phyloP scores from a whole-genome alignment of 1,140 invertebrate genomes.

The Drosophila bipectinata region DNA sequence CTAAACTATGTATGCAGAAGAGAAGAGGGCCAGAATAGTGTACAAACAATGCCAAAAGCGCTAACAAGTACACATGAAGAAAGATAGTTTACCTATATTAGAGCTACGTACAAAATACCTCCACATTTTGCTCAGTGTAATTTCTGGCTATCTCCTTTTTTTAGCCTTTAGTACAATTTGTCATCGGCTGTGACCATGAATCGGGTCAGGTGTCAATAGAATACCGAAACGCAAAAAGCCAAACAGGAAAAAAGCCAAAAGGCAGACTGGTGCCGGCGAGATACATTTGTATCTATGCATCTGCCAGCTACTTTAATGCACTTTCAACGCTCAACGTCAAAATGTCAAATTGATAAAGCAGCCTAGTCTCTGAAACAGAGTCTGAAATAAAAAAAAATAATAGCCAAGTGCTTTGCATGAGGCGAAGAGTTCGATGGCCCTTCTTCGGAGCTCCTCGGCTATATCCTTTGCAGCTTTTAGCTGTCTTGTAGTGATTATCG shows the following conservation, averaged over 20 bases:
- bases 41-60: constrained; percentile 60
- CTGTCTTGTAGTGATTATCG: constrained; percentile 52
- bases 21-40: constrained; percentile 27
- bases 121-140: no score
- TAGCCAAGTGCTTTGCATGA: constrained; percentile 66
- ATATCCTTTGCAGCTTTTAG: constrained; percentile 16
- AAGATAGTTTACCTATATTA: neutral
- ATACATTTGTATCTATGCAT: constrained; percentile 51
- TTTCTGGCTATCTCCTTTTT: neutral
- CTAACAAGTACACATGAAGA: constrained; percentile 52
- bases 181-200: constrained; percentile 67
- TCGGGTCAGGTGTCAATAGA: constrained; percentile 71
- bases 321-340: constrained; percentile 78
- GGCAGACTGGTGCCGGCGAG: constrained; percentile 1
- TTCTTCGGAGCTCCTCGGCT: constrained; percentile 20
- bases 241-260: constrained; percentile 16
- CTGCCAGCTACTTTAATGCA: constrained; percentile 77
- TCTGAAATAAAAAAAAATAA: constrained; percentile 53
- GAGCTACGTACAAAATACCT: no score
- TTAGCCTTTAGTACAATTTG: constrained; percentile 57
- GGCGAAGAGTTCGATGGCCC: constrained; percentile 28
- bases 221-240: constrained; percentile 11
- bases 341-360: constrained; percentile 77
- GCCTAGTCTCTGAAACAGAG: constrained; percentile 10
- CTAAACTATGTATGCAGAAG: constrained; percentile 53